Evolutionary conservation across 92 coral and sea anemone species (phyloP), one percentile per base, ranked within the genome.

Genomic region (Heliopora coerulea): DNA sequence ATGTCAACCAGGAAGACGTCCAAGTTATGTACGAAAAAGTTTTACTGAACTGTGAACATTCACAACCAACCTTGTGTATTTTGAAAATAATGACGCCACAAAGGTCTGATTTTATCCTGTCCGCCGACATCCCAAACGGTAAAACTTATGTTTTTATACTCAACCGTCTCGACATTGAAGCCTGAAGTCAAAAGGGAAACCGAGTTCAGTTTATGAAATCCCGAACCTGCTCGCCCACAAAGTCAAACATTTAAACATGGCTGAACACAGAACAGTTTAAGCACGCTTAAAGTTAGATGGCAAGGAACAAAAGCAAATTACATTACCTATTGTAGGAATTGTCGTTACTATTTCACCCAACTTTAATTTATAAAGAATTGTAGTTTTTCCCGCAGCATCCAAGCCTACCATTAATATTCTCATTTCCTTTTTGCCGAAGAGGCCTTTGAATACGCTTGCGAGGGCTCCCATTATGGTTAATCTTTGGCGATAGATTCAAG

Each of bases 101-200:
- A 87, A 10, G 98, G 98, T 15, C 98, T 86, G 65, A 93, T 93
- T 83, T 93, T 93, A 64, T 93, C 98, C 30, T 93, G 98, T 68
- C 98, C 98, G 35, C 98, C 98, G 49, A 93, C 98, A 39, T 93
- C 98, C 98, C 98, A 93, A 1, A 93, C 98, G 0, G 98, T 91
- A 74, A 91, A 91, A 39, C 86, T 74, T 58, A 91, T 91, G 76
- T 91, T 91, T 79, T 88, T 91, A 78, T 91, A 91, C 69, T 91
- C 97, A 65, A 90, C 97, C 26, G 88, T 90, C 78, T 90, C 97
- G 18, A 90, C 97, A 83, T 90, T 90, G 72, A 90, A 90, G 20
- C 97, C 97, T 87, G 56, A 23, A 40, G 62, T 25, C 23, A 39
- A 37, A 60, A 15, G 37, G 37, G 0, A 34, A 56, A 15, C 52